Evolutionary conservation across 2,888 invertebrate species (phyloP), one percentile per base, ranked within the genome.

Genomic region (Dexiosoma caninum): DNA sequence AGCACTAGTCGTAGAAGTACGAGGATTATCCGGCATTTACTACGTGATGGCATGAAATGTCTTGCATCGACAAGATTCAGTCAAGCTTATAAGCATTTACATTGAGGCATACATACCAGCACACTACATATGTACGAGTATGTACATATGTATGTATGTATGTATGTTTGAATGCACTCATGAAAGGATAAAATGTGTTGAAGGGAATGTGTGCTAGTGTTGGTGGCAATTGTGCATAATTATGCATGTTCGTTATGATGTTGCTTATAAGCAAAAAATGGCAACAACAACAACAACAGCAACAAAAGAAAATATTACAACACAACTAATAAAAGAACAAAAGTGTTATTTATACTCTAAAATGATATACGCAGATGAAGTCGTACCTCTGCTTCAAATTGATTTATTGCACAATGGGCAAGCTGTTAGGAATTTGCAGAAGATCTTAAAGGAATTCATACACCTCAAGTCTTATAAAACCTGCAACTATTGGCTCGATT

Each of bases 21-120:
- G 57, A 70, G 66, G 75, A 80, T 80, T 80, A 80, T 80, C 27
- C 66, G 32, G 64, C 49, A 66, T 66, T 66, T n/a, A n/a, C n/a
- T 75, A 70, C 64, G 62, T 79, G 74, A 64, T 70, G 75, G 32
- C 59, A 59, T 64, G 64, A 57, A 64, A 59, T 60, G 66, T 49
- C 75, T 32, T 37, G 66, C 74, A 66, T 75, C 75, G 59, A 75
- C 67, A 75, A 46, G 9, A 42, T 42, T 60, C 49, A 67, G 59
- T 67, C 59, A 75, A 60, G 75, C 67, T 51, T 75, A 21, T 44
- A n/a, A 23, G 35, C 9, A 57, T 32, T 7, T 7, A 49, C 49
- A 27, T 2, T 23, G 7, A 49, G 5, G n/a, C 49, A 49, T 23
- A 12, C 23, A 23, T 23, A 23, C 12, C 0, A 19, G 4, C 14